These are phyloP conservation scores for Caenorhabditis virilis DNA, from an alignment of 2,888 invertebrate species.

Conservation along the genomic window DNA sequence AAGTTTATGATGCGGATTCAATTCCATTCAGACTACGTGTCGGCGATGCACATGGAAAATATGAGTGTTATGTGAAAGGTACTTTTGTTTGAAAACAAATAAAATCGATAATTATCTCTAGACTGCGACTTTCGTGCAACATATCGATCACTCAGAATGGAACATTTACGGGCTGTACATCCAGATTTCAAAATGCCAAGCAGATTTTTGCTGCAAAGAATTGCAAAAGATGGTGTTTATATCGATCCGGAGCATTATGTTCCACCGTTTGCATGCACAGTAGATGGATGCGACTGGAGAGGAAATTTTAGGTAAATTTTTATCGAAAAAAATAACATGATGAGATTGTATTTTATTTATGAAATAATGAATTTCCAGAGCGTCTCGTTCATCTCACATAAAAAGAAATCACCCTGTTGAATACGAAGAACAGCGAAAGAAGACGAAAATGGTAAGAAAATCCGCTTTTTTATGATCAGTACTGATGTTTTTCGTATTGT, in stretches of 20 bases:
- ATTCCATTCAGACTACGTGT: slow-evolving; percentile 2
- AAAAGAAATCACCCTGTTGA: slow-evolving; percentile 33
- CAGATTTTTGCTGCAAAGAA: slow-evolving; percentile 34
- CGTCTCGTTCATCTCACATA: slow-evolving; percentile 42
- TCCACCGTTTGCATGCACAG: slow-evolving; percentile 36
- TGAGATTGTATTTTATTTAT: background rate
- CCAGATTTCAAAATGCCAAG: slow-evolving; percentile 43
- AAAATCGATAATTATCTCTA: background rate
- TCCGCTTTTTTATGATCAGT: too few species aligned
- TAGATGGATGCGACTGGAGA: slow-evolving; percentile 47
- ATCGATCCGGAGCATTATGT: slow-evolving; percentile 16
- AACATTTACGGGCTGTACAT: slow-evolving; percentile 48
- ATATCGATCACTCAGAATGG: slow-evolving; percentile 47
- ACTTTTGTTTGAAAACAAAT: background rate
- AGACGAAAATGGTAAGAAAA: slow-evolving; percentile 4
- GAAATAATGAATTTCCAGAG: slow-evolving; percentile 12
- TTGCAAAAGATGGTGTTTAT: slow-evolving; percentile 34
- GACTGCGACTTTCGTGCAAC: slow-evolving; percentile 40
- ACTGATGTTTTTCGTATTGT: too few species aligned
- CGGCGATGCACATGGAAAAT: slow-evolving; percentile 42
- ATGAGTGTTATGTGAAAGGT: slow-evolving; percentile 44
- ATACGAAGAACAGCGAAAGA: slow-evolving; percentile 20
- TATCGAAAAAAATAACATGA: background rate
- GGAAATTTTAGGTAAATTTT: slow-evolving; percentile 40
- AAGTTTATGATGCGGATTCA: background rate